phyloP scores from a whole-genome alignment of 2,113 vertebrate species.

The Taxidea taxus region DNA sequence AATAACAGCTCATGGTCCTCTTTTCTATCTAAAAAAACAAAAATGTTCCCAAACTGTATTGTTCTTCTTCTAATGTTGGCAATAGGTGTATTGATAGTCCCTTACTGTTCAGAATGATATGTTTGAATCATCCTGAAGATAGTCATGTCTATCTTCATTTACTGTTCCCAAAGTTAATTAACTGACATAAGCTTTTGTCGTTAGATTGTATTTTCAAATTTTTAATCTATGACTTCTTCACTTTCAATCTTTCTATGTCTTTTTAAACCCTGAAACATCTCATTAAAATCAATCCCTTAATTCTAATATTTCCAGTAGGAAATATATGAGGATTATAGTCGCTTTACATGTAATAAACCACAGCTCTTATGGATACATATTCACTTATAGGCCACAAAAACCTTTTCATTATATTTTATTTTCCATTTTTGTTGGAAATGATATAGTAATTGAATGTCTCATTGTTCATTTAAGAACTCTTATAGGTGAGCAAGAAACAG shows the following conservation, averaged over 20 bases:
- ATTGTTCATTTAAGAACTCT: neutral
- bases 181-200: neutral
- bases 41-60: neutral
- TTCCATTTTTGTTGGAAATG: neutral
- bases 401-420: neutral
- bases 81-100: neutral
- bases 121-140: neutral
- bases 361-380: neutral
- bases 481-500: neutral
- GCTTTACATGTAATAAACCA: neutral
- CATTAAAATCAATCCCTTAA: neutral
- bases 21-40: neutral
- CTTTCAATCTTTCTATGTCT: neutral
- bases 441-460: neutral
- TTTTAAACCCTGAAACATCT: neutral
- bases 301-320: neutral
- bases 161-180: neutral
- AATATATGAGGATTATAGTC: neutral
- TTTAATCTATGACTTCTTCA: neutral
- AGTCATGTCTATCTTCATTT: neutral
- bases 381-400: neutral
- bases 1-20: neutral
- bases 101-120: neutral
- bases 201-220: neutral
- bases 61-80: neutral